Evolutionary conservation across 1,140 invertebrate species (phyloP).

Genomic region (Muscidifurax raptorellus): DNA sequence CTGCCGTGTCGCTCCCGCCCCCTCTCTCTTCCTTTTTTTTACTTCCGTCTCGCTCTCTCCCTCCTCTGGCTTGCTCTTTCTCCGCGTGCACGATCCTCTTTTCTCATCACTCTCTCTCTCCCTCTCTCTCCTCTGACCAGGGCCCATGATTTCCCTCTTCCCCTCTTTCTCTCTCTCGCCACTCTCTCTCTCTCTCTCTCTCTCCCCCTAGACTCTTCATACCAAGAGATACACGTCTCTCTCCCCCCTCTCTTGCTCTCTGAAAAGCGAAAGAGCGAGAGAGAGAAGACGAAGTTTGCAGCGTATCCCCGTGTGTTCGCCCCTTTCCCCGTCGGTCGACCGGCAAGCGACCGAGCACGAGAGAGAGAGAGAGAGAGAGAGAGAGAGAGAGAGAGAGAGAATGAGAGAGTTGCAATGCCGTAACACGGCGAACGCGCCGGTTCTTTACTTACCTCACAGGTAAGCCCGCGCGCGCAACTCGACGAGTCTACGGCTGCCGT

Average conservation of each 20-base stretch:
- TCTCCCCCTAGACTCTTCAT: slow-evolving; percentile 22
- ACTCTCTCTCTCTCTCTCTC: slow-evolving; percentile 13
- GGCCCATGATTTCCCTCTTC: slow-evolving; percentile 36
- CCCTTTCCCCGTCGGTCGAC: slow-evolving; percentile 38
- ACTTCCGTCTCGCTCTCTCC: slow-evolving; percentile 44
- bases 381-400: neutral
- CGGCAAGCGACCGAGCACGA: slow-evolving; percentile 10
- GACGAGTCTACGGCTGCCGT: slow-evolving; percentile 6
- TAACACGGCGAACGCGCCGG: slow-evolving; percentile 71
- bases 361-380: slow-evolving; percentile 12
- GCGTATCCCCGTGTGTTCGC: slow-evolving; percentile 31
- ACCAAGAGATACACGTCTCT: slow-evolving; percentile 19
- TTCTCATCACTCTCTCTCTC: slow-evolving; percentile 35
- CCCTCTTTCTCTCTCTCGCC: slow-evolving; percentile 22
- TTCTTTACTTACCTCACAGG: slow-evolving; percentile 75
- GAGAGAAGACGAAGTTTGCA: neutral
- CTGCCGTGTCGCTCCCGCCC: slow-evolving; percentile 52
- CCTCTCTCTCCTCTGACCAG: slow-evolving; percentile 25
- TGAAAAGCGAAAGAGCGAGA: slow-evolving; percentile 14
- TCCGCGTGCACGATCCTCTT: slow-evolving; percentile 53
- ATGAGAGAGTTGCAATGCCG: slow-evolving; percentile 71
- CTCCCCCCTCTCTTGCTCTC: slow-evolving; percentile 18
- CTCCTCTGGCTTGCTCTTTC: slow-evolving; percentile 51
- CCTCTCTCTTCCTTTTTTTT: slow-evolving; percentile 50
- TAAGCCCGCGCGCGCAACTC: slow-evolving; percentile 65